Evolutionary conservation across 2,797 vertebrate genomes (phyloP).

Genomic region (Onychomys leucogaster): DNA sequence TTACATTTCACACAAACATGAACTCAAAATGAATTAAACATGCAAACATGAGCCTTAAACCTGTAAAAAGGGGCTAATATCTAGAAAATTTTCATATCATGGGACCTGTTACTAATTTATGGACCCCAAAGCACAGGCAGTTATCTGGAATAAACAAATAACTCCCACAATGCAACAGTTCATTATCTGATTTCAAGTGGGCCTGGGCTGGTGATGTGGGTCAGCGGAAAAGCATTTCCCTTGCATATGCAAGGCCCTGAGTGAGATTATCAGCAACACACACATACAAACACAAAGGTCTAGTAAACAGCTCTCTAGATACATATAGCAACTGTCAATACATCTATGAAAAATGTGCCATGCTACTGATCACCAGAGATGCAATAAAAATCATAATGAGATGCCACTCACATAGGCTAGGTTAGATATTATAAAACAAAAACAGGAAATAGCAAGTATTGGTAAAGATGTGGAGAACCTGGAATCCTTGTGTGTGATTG

Average conservation of each 20-base stretch:
- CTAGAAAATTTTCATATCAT: neutral
- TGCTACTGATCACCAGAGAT: neutral
- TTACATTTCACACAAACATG: neutral
- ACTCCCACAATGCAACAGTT: slow-evolving; percentile 27
- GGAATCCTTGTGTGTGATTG: neutral
- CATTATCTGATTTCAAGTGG: neutral
- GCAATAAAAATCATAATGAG: neutral
- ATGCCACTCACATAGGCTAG: neutral
- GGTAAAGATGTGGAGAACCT: neutral
- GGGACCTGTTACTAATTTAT: slow-evolving; percentile 6
- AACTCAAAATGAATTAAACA: slow-evolving; percentile 43
- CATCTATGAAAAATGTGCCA: neutral
- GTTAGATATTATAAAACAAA: neutral
- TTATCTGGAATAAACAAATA: neutral
- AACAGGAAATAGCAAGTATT: neutral
- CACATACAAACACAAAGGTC: neutral
- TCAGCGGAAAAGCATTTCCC: neutral
- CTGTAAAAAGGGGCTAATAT: neutral
- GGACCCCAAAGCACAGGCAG: neutral
- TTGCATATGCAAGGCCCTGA: neutral
- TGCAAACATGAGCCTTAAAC: slow-evolving; percentile 11
- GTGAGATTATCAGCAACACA: neutral
- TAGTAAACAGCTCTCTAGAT: neutral
- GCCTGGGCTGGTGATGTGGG: neutral
- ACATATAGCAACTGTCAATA: neutral